phyloP scores from a whole-genome alignment of 2,113 vertebrate species.

The Pyrgilauda ruficollis region DNA sequence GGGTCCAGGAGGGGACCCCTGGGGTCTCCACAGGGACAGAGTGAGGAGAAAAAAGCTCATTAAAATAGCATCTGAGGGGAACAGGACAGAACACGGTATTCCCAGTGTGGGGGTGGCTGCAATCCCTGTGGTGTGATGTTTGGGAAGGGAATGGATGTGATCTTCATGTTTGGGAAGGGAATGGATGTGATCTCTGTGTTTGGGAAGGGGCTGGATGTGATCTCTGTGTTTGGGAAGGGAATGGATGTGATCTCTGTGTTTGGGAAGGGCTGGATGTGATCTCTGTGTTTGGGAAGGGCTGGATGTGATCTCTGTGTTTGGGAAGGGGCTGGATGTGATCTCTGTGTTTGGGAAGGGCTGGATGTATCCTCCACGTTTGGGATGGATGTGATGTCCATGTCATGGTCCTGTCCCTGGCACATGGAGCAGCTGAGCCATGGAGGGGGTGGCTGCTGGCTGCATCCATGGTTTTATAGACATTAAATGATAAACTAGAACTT shows the following conservation, averaged over 20 bases:
- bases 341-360: background rate
- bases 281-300: background rate
- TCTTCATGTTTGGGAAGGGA: too few species aligned
- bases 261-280: background rate
- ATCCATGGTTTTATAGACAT: rapidly evolving
- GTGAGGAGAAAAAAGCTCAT: rapidly evolving
- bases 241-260: background rate
- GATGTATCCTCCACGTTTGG: background rate
- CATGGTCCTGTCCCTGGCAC: rapidly evolving
- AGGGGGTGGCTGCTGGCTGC: background rate
- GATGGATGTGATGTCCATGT: background rate
- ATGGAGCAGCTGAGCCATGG: background rate
- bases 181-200: background rate
- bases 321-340: background rate
- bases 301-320: background rate
- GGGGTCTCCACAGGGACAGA: background rate
- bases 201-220: background rate
- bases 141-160: background rate
- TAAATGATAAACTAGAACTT: background rate
- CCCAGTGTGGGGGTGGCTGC: background rate
- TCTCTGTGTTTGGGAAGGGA: background rate
- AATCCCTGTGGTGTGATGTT: background rate
- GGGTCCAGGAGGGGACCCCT: background rate
- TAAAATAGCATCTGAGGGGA: background rate
- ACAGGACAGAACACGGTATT: background rate